phyloP scores from a whole-genome alignment of 2,797 vertebrate genomes.

The Centroberyx gerrardi region DNA sequence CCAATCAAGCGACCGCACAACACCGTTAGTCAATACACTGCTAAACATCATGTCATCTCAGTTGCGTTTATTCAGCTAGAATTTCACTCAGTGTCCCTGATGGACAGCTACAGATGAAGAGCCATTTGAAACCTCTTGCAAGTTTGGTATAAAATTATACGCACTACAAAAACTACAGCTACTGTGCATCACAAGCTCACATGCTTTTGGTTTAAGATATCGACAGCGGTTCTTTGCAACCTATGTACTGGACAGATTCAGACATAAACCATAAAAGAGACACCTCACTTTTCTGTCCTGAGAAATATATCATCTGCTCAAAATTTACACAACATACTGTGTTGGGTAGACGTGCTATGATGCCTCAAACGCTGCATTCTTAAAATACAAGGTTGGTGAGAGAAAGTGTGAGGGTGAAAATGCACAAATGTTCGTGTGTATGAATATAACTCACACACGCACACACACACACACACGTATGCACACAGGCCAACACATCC shows the following conservation, averaged over 20 bases:
- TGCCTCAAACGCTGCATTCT: not conserved
- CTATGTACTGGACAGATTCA: not conserved
- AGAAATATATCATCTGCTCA: not conserved
- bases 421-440: too few species aligned
- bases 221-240: not conserved
- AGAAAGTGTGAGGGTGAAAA: not conserved
- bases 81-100: not conserved
- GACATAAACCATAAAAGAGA: not conserved
- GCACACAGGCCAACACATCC: constrained; percentile 19
- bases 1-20: not conserved
- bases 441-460: constrained; percentile 4
- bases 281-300: not conserved
- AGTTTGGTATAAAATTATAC: too few species aligned
- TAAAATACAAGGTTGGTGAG: constrained; percentile 12
- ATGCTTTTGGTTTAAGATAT: not conserved
- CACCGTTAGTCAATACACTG: not conserved
- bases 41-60: not conserved
- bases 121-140: not conserved
- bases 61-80: not conserved
- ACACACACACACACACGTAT: constrained; percentile 18
- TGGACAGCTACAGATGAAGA: not conserved
- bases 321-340: not conserved
- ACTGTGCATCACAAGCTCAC: not conserved
- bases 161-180: not conserved
- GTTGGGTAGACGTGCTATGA: not conserved